phyloP scores from a whole-genome alignment of 2,797 vertebrate genomes.

The Heterohyrax brucei region DNA sequence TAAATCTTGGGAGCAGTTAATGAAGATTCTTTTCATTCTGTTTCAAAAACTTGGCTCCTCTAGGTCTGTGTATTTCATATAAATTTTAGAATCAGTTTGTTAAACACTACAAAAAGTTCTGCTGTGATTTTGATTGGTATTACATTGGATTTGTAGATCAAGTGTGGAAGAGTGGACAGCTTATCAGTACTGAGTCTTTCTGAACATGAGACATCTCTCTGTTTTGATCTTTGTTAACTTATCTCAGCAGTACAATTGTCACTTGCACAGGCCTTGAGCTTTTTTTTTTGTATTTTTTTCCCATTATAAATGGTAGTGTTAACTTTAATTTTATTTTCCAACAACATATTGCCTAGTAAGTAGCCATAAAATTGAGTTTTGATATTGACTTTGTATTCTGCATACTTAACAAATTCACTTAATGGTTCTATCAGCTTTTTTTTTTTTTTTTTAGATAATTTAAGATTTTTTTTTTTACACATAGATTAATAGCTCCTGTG shows the following conservation, averaged over 20 bases:
- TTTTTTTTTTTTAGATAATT: neutral
- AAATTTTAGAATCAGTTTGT: constrained; percentile 1
- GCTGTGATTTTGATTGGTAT: neutral
- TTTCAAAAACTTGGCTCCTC: constrained; percentile 16
- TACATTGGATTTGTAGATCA: constrained; percentile 15
- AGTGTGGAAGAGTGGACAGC: constrained; percentile 7
- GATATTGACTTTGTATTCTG: neutral
- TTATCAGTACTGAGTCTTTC: neutral
- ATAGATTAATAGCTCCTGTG: neutral
- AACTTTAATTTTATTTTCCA: constrained; percentile 48
- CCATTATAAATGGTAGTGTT: neutral
- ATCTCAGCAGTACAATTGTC: constrained; percentile 1
- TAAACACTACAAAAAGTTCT: constrained; percentile 13
- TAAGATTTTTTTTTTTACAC: neutral
- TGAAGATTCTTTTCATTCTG: neutral
- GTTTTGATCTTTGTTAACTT: constrained; percentile 36
- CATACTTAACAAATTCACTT: neutral
- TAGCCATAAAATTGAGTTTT: constrained; percentile 20
- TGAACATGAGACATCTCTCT: neutral
- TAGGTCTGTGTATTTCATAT: neutral
- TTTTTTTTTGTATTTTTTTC: constrained; percentile 62
- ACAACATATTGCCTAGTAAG: neutral
- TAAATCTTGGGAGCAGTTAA: neutral
- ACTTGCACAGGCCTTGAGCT: neutral
- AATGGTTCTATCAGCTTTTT: neutral